Percentiles rank a stretch among this genome's conserved stretches.
Conservation (phyloP, 2,113 vertebrate genomes). For the Quiscalus mexicanus region DNA sequence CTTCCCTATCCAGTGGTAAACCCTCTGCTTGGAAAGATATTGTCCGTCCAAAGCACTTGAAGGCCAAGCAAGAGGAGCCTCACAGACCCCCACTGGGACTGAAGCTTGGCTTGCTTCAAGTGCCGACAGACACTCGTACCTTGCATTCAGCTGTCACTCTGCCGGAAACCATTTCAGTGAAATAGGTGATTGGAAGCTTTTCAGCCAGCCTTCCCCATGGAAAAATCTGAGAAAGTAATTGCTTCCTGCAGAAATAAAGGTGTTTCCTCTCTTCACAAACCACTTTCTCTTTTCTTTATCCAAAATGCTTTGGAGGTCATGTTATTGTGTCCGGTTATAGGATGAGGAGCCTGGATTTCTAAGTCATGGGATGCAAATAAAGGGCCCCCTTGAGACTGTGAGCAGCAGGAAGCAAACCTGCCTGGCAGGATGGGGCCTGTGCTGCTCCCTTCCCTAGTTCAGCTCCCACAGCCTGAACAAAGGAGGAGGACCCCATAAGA, state of each 20-base stretch:
- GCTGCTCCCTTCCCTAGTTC: not conserved
- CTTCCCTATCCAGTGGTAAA: not conserved
- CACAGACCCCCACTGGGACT: not conserved
- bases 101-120: not conserved
- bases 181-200: conserved; percentile 60
- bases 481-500: rapidly evolving
- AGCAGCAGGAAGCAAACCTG: not conserved
- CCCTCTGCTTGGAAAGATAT: not conserved
- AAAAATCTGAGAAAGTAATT: conserved; percentile 57
- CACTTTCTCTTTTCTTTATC: conserved; percentile 64
- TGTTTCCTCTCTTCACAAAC: conserved; percentile 55
- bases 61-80: not conserved
- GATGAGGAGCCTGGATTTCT: not conserved
- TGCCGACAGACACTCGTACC: not conserved
- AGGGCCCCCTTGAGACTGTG: not conserved
- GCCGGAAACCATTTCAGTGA: not conserved
- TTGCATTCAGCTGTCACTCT: conserved; percentile 37
- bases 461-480: not conserved
- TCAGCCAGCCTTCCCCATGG: conserved; percentile 43
- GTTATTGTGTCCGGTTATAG: conserved; percentile 62
- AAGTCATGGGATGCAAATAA: conserved; percentile 19
- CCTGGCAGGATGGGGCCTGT: not conserved
- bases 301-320: conserved; percentile 47
- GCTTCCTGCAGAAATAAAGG: conserved; percentile 69
- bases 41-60: not conserved